Evolutionary conservation across 53 echinoderm and acorn worm species (phyloP), one percentile per base, ranked within the genome.

Genomic region (Zoroaster sp.): DNA sequence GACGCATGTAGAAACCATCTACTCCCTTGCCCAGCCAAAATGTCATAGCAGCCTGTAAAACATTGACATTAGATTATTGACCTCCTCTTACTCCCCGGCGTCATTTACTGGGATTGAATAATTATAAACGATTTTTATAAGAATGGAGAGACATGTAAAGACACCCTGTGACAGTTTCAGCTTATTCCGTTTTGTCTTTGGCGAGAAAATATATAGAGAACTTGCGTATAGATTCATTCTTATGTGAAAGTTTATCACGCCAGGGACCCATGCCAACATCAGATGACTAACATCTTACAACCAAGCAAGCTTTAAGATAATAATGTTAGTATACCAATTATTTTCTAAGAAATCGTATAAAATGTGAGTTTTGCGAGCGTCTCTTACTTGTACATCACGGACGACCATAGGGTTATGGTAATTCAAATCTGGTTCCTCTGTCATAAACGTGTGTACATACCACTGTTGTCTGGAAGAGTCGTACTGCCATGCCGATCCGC

Each of bases 1-100:
- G 78, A 14, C 78, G 72, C 40, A 92, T 52, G 74, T 80, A 91
- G 21, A 92, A 65, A n/a, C 92, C 92, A 82, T 92, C 92, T 17
- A 92, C 88, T 14, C 81, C 88, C 36, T 52, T 88, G 37, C 65
- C 80, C 15, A 92, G 44, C 88, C 92, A 92, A 55, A 88, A 88
- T 28, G 33, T 44, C 52, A 91, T 0, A 0, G 80, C 87, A 39
- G 76, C 79, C 91, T 91, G 36, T 1, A 74, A 18, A 30, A 59
- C 34, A 17, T 28, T 28, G 69, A 36, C 31, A 21, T 65, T 9
- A 0, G 20, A 65, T 9, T 6, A 31, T 0, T 65, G 4, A 4
- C 4, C 59, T 55, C 4, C 14, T 18, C 18, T 55, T 55, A 15
- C 49, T 10, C 8, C 8, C 8, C 8, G 14, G 14, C 49, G 49